Evolutionary conservation across 1,140 invertebrate species (phyloP), one percentile per base, ranked within the genome.

Genomic region (Eriosoma lanigerum): DNA sequence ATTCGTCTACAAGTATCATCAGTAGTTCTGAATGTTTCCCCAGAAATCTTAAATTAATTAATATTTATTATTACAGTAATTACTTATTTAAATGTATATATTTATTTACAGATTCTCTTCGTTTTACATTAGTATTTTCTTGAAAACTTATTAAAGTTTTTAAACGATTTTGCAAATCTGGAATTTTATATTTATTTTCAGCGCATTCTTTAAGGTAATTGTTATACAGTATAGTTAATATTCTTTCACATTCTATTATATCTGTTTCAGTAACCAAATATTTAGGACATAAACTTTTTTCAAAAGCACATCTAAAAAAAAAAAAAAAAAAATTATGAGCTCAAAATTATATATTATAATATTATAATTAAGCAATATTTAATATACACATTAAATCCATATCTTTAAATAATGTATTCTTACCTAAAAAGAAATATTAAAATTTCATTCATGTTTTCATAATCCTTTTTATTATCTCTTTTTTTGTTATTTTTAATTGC

Each of bases 131-230:
- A 78, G 54, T 78, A 60, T 6, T 78, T 78, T 78, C 75, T 60
- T 78, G 75, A 62, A 78, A 78, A 60, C 75, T 78, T 46, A 78
- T 78, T 60, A 78, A 58, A 29, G 75, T 78, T 62, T 78, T 78
- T 62, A 78, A 78, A 48, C 75, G 75, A 62, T 78, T 78, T 78
- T 78, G 75, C 21, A 78, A 78, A 78, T 78, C 75, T 46, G 75
- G 56, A 48, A 78, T 78, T 60, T 48, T 78, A 29, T 78, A 78
- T 29, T 78, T 78, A 62, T 78, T 78, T 48, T 78, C 75, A 44
- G 75, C 75, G 62, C 75, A 78, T 78, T 78, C 75, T 78, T 78
- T 78, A 1, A 78, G 56, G 62, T 78, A 78, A 52, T 78, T 78
- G 29, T 62, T 78, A 10, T 78, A 78, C 60, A 78, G 56, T 26